Base-by-base conservation (phyloP, 1,140 invertebrate genomes). In the Tetramorium simillimum region DNA sequence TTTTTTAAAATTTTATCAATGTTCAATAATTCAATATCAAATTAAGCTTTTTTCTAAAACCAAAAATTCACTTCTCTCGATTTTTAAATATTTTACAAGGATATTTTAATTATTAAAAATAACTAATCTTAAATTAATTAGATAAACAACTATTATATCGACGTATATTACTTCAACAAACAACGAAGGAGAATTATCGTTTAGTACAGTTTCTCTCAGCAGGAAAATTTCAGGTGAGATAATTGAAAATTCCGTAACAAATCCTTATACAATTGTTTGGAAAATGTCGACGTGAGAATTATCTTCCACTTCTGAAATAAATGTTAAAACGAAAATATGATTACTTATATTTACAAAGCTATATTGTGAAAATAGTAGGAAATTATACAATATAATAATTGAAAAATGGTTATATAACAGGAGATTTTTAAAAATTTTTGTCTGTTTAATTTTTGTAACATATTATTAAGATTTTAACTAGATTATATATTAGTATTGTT, bases 171-270 rank as follows among this genome's bases (percentile, higher is more conserved):
- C 24, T 28, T 72, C 6, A 37, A 58, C 12, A 82, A 82, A 82
- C 18, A 72, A 3, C 0, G 16, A 78, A 65, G n/a, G 43, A 73
- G 24, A 82, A 60, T 46, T 82, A 73, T 43, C 53, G 16, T 18
- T 58, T 58, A 28, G 12, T 10, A 37, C 24, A 12, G 14, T 82
- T 46, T 10, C 51, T 58, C 7, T n/a, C 14, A 58, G 18, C 24
- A 46, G 56, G 43, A 78, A 53, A 73, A 76, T 53, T 60, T 70
- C 14, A 18, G 21, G 12, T 14, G n/a, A 24, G 43, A 14, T 62
- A 88, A 89, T 88, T 88, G 85, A 88, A 89, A 89, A 76, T 78
- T 80, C 53, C 63, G 51, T 28, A 40, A 43, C 37, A 60, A 82
- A 24, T 80, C 51, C 12, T 60, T 12, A 53, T 18, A 46, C 21